Percentiles rank a stretch among this genome's conserved stretches.
Evolutionary conservation across 2,113 vertebrate genomes (phyloP).

Genomic region (Gadus macrocephalus): DNA sequence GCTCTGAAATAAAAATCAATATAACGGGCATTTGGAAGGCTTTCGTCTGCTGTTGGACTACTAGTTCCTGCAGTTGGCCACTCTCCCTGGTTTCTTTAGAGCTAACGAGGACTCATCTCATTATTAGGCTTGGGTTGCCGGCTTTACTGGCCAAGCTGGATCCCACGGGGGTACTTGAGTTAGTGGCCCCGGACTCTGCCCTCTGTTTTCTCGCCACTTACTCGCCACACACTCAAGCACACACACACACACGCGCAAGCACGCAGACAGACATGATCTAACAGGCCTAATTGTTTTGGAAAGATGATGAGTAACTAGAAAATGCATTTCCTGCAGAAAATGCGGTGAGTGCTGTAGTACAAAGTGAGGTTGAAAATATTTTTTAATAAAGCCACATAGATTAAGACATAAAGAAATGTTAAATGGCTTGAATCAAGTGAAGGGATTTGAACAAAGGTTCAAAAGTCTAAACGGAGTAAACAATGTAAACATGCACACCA

Average conservation of each 20-base stretch:
- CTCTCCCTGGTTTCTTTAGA: background rate
- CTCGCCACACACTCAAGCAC: background rate
- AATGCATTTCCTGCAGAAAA: no score
- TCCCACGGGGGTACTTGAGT: conserved; percentile 49
- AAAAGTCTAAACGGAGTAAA: no score
- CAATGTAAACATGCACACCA: no score
- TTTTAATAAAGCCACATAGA: no score
- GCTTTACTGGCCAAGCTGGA: conserved; percentile 36
- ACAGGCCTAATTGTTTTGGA: background rate
- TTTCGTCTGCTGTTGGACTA: conserved; percentile 25
- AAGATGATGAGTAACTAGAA: background rate
- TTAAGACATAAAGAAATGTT: no score
- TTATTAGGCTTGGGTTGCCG: conserved; percentile 26
- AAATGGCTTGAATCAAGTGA: no score
- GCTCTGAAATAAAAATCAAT: conserved; percentile 75
- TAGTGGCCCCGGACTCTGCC: conserved; percentile 18
- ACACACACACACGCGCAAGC: conserved; percentile 19
- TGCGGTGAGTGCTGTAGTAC: no score
- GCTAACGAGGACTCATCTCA: conserved; percentile 27
- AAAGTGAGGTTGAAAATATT: no score
- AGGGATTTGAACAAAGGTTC: no score
- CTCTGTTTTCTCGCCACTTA: background rate
- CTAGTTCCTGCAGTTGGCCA: background rate
- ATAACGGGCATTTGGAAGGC: conserved; percentile 52
- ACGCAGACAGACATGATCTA: no score